Percentiles rank a stretch among this genome's conserved stretches.
Conservation (phyloP, 2,797 vertebrate genomes). For the Pseudochromis fuscus region DNA sequence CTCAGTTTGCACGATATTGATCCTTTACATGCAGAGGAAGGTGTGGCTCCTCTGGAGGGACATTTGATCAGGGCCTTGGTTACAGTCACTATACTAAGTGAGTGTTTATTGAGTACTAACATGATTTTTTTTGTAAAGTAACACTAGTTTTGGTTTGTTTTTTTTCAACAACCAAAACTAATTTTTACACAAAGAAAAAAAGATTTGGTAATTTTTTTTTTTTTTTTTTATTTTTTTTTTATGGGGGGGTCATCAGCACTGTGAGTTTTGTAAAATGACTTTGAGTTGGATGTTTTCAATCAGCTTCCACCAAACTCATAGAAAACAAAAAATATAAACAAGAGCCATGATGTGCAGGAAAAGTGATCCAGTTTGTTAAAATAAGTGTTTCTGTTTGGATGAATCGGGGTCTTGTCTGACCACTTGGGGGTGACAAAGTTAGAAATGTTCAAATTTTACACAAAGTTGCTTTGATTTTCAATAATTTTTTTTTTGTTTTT, state of each 20-base stretch:
- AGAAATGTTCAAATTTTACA: constrained; percentile 3
- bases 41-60: constrained; percentile 29
- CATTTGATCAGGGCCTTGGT: constrained; percentile 29
- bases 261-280: too few relatives aligned
- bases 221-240: too few relatives aligned
- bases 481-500: background rate
- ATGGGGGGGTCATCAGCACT: too few relatives aligned
- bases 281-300: too few relatives aligned
- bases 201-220: background rate
- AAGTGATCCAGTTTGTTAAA: background rate
- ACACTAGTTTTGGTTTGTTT: background rate
- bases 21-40: constrained; percentile 32
- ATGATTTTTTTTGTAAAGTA: too few relatives aligned
- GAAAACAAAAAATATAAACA: background rate
- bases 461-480: background rate
- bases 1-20: constrained; percentile 3
- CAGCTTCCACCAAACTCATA: too few relatives aligned
- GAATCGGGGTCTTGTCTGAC: background rate
- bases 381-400: too few relatives aligned
- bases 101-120: too few relatives aligned
- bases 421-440: constrained; percentile 12
- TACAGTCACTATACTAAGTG: background rate
- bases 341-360: background rate
- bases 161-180: background rate
- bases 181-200: background rate